Percentiles rank a stretch among this genome's conserved stretches.
Evolutionary conservation across 92 coral and sea anemone genomes (phyloP).

Genomic region (Porites rus): DNA sequence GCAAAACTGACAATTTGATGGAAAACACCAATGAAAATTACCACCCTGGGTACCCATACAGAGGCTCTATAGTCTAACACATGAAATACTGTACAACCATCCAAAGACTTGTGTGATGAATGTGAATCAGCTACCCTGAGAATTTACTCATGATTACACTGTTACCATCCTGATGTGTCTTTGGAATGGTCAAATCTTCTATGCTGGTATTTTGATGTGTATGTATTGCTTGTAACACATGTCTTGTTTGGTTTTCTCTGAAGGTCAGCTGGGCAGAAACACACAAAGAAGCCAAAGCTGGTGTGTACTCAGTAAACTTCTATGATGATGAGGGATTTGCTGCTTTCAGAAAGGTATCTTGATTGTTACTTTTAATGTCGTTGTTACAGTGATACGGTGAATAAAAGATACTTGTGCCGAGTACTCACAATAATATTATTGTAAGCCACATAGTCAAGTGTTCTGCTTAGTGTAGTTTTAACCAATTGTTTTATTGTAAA

Average conservation of each 20-base stretch:
- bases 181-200: neutral
- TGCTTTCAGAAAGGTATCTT: constrained; percentile 89
- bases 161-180: neutral
- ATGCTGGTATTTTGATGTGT: neutral
- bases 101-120: constrained; percentile 40
- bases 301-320: constrained; percentile 81
- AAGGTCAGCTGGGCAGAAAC: constrained; percentile 97
- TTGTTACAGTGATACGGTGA: neutral
- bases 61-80: neutral
- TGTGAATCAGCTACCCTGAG: constrained; percentile 51
- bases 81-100: neutral
- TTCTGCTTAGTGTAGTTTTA: no score
- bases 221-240: neutral
- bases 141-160: constrained; percentile 10
- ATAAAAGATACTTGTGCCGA: no score
- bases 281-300: constrained; percentile 90
- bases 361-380: neutral
- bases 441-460: no score
- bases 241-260: neutral
- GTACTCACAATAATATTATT: no score
- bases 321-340: constrained; percentile 98
- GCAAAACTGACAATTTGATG: no score
- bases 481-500: no score
- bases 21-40: no score
- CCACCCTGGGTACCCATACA: no score